Evolutionary conservation across 2,113 vertebrate genomes (phyloP).

Genomic region (Antechinus flavipes): DNA sequence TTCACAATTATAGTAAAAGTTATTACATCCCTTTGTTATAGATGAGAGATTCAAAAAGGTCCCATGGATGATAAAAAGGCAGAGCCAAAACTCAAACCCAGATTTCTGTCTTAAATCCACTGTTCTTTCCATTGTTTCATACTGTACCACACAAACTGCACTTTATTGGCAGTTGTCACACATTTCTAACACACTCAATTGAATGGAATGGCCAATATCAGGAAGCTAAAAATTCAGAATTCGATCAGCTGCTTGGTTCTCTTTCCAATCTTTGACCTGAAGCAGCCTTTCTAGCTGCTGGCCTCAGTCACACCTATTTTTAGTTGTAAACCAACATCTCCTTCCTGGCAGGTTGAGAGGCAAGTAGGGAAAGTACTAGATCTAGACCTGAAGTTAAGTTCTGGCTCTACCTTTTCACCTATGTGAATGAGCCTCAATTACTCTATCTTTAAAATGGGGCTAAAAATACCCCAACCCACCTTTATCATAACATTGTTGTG

Average conservation of each 20-base stretch:
- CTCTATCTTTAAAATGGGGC: not conserved
- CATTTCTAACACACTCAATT: constrained; percentile 24
- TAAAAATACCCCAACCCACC: not conserved
- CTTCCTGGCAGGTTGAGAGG: not conserved
- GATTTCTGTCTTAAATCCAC: not conserved
- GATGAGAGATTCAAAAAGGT: not conserved
- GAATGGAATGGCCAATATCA: constrained; percentile 51
- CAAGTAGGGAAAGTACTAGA: not conserved
- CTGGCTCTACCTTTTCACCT: not conserved
- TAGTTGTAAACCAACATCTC: not conserved
- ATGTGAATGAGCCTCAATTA: not conserved
- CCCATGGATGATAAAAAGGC: no score
- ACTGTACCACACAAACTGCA: not conserved
- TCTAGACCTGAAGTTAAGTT: not conserved
- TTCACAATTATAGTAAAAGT: not conserved
- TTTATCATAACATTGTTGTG: not conserved
- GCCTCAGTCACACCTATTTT: constrained; percentile 34
- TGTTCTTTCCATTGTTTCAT: not conserved
- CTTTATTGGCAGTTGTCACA: not conserved
- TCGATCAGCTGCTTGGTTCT: not conserved
- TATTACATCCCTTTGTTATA: not conserved
- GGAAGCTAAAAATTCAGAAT: constrained; percentile 44
- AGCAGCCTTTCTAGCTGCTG: constrained; percentile 18
- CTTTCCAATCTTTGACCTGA: constrained; percentile 7
- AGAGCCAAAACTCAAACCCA: not conserved